Evolutionary conservation across 2,797 vertebrate genomes (phyloP).

Genomic region (Myotis pilosus): DNA sequence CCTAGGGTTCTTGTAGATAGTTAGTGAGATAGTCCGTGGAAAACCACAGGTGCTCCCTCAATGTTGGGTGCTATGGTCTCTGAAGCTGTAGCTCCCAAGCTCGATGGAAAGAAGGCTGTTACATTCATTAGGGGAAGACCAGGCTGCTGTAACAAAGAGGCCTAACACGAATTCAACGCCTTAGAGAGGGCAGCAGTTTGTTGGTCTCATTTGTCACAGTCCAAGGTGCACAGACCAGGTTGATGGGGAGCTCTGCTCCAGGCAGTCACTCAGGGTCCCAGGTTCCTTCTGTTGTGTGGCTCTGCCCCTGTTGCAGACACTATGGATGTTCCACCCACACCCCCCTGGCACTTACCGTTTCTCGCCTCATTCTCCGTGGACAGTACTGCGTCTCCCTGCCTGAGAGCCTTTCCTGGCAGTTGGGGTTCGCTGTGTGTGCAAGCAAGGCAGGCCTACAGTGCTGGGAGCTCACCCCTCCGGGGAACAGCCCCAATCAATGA

Average conservation of each 20-base stretch:
- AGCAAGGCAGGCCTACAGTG: not conserved
- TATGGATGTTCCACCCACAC: not conserved
- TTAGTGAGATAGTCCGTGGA: not conserved
- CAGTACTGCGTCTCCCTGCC: not conserved
- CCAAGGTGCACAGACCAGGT: not conserved
- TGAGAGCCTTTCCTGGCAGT: not conserved
- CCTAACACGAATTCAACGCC: not conserved
- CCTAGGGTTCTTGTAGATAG: not conserved
- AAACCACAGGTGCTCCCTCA: not conserved
- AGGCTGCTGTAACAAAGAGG: not conserved
- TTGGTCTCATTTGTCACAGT: not conserved
- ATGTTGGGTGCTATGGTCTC: not conserved
- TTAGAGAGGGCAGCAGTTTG: not conserved
- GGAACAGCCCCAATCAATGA: not conserved
- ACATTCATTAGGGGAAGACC: not conserved
- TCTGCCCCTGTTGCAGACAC: not conserved
- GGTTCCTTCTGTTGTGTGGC: not conserved
- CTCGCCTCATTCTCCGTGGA: not conserved
- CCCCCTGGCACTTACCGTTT: not conserved
- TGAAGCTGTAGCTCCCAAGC: not conserved
- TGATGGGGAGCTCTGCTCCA: not conserved
- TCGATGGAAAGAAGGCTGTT: not conserved
- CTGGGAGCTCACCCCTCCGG: not conserved
- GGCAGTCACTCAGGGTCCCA: not conserved
- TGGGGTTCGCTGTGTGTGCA: not conserved